Evolutionary conservation across 2,113 vertebrate species (phyloP).

Genomic region (Nesogale talazaci): DNA sequence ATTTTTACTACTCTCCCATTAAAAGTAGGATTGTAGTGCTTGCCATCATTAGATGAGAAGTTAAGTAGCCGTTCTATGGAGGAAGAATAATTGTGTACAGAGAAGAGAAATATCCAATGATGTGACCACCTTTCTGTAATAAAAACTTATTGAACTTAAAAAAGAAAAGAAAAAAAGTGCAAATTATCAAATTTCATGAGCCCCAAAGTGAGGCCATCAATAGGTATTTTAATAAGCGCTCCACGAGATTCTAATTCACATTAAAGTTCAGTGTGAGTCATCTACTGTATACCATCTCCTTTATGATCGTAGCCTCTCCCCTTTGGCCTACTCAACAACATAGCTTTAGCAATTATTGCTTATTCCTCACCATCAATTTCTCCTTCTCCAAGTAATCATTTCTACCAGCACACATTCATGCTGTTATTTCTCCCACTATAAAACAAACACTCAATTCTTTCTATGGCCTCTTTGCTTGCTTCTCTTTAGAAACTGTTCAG

Average conservation of each 20-base stretch:
- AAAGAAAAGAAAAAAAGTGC: not conserved
- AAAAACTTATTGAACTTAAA: too few relatives aligned
- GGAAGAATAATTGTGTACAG: too few relatives aligned
- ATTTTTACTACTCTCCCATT: too few relatives aligned
- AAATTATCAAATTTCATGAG: conserved; percentile 21
- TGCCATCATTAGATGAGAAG: too few relatives aligned
- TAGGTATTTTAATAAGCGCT: not conserved
- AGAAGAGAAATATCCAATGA: too few relatives aligned
- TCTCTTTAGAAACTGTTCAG: conserved; percentile 37
- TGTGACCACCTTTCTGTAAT: too few relatives aligned
- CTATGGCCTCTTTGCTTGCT: not conserved
- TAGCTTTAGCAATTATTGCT: not conserved
- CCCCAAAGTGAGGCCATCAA: not conserved
- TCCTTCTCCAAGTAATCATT: not conserved
- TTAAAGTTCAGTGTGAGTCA: too few relatives aligned
- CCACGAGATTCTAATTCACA: too few relatives aligned
- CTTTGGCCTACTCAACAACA: not conserved
- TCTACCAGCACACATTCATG: not conserved
- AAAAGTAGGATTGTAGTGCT: too few relatives aligned
- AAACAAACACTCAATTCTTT: conserved; percentile 6
- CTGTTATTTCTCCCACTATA: not conserved
- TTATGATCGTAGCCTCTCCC: not conserved
- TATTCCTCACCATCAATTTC: not conserved
- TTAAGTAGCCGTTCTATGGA: too few relatives aligned
- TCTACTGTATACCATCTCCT: too few relatives aligned